Base-by-base conservation (phyloP, 1,140 invertebrate species). In the Antheraea mylitta region DNA sequence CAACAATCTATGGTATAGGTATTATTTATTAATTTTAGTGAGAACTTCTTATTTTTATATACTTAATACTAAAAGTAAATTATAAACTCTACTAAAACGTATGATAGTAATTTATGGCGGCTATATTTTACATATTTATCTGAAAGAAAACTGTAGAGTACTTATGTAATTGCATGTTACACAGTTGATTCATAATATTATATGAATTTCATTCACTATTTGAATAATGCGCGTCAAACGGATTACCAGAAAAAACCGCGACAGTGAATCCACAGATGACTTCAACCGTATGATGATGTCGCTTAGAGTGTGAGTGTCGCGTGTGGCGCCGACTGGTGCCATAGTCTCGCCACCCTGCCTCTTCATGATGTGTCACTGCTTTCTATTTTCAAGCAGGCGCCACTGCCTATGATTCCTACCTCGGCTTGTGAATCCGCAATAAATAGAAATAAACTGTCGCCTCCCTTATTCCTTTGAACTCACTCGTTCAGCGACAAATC, bases 341-440 rank as follows among this genome's bases (percentile, higher is more conserved):
- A 68, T 71, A 65, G 70, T 73, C 66, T 58, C 73, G 68, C 62
- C 67, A 72, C 18, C 68, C 62, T 72, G 67, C 70, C 69, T 70
- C 73, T 71, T 73, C 74, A 48, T 18, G 66, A 79, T 87, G 85
- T 86, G 84, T 88, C 83, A 83, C 73, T 67, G 69, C 78, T 81
- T 82, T 86, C 83, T 88, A 84, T 85, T 85, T 85, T 74, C 65
- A 78, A 70, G 66, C 74, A 68, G 76, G 78, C 76, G 76, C 76
- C 78, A 74, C 68, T 66, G 66, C 68, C 74, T 75, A 70, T 76
- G 70, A 76, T 70, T 66, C 45, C 63, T 67, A 68, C 64, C 59
- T 67, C 69, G 69, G 13, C 65, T 60, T n/a, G 53, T 8, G 42
- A 71, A 36, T 66, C 64, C 10, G 53, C 59, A 69, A 45, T 59